Evolutionary conservation across 2,113 vertebrate species (phyloP), one percentile per base, ranked within the genome.

Genomic region (Phrynocephalus versicolor): DNA sequence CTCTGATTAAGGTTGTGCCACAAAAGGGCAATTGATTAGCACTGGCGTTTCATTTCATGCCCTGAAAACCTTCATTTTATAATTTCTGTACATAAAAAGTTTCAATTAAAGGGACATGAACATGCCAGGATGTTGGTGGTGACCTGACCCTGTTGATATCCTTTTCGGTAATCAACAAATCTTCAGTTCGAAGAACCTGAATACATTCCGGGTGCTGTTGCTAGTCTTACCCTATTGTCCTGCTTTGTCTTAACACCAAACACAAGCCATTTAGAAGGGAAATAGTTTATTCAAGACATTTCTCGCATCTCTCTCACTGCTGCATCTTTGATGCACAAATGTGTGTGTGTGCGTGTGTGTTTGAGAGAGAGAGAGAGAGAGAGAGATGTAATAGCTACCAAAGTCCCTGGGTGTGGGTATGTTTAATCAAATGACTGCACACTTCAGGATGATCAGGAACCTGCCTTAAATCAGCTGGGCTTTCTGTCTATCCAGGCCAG

Each of bases 1-100:
- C 70, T 97, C 92, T 6, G 91, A 93, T 45, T 88, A 41, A 79
- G 37, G 51, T 25, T 8, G 37, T 39, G 55, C 21, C 5, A 35
- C 23, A 45, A 27, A 67, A 19, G 27, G 62, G 16, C 19, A 16
- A 41, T 72, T 23, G 70, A 72, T 72, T 37, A 23, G 70, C 19
- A 18, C 23, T 12, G 19, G 35, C 21, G 35, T 72, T 72, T 72
- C 8, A 10, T 3, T 72, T 8, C 37, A 72, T 72, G 35, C 35
- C 19, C 21, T 10, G 33, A 25, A 39, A 72, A 72, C 19, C 2
- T 21, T 72, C 35, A 72, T 33, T 16, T 19, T 15, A 33, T 39
- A 37, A 39, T 64, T 62, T 62, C 35, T 39, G 21, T 27, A 60
- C 12, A 39, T 15, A 33, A 6, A 79, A 64, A 16, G n/a, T n/a